Evolutionary conservation across 1,140 invertebrate genomes (phyloP).

Genomic region (Palaemon carinicauda): DNA sequence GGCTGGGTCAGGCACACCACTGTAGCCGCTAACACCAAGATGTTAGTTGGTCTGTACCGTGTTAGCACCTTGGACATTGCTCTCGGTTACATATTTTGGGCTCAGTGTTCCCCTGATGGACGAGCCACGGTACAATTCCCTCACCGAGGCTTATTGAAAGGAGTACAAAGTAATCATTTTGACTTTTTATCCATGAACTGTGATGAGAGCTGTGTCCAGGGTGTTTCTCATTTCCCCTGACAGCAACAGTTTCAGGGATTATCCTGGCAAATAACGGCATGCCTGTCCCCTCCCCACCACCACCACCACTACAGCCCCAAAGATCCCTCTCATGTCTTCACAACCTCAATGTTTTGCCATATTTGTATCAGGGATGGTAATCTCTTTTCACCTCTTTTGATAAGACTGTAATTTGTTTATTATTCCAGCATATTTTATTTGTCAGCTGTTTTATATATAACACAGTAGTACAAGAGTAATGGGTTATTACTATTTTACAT

Average conservation of each 20-base stretch:
- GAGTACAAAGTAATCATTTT: conserved; percentile 45
- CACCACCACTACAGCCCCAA: conserved; percentile 41
- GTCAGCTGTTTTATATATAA: conserved; percentile 50
- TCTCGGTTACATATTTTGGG: conserved; percentile 47
- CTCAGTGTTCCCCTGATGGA: conserved; percentile 36
- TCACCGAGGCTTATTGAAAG: conserved; percentile 47
- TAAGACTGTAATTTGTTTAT: conserved; percentile 48
- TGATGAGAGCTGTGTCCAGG: conserved; percentile 48
- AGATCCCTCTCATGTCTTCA: conserved; percentile 45
- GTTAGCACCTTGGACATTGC: conserved; percentile 41
- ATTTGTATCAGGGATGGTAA: conserved; percentile 57
- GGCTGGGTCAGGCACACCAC: conserved; percentile 47
- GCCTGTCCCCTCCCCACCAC: conserved; percentile 27
- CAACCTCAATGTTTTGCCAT: conserved; percentile 49
- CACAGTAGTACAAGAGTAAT: conserved; percentile 49
- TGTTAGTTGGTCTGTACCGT: conserved; percentile 46
- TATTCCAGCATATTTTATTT: conserved; percentile 36
- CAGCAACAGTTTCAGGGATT: conserved; percentile 47
- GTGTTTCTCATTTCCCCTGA: conserved; percentile 45
- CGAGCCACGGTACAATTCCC: conserved; percentile 40
- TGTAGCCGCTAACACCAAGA: conserved; percentile 47
- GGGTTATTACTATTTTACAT: conserved; percentile 49
- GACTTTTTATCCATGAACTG: conserved; percentile 22
- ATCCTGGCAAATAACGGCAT: conserved; percentile 51
- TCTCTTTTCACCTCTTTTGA: conserved; percentile 48